Base-by-base conservation (phyloP, 2,797 vertebrate genomes). In the Emydoidea blandingii region DNA sequence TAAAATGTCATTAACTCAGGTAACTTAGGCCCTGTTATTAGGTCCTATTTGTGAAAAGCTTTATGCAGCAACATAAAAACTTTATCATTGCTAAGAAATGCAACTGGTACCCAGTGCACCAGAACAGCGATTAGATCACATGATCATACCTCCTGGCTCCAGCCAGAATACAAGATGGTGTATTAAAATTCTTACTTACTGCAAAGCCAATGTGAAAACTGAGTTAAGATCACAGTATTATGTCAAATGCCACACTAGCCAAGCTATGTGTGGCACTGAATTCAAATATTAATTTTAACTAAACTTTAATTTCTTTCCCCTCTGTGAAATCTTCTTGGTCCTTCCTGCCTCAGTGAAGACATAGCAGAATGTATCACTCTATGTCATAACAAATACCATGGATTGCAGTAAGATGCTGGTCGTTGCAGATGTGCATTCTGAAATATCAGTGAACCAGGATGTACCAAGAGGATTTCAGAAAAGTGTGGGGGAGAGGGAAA, bases 141-240 rank as follows among this genome's bases (percentile, higher is more conserved):
- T 74, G 89, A 68, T 91, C 49, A 21, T 57, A 74, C 44, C 83
- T 81, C 76, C 78, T 72, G 5, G 2, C 4, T 85, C 53, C 83
- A 62, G 79, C 68, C 85, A 27, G 19, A 90, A 74, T 85, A 25
- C 37, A 91, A 88, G 88, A 25, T 44, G 89, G 23, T 81, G 18
- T 83, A 87, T 91, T 83, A 25, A 87, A 41, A 50, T 23, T 41
- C 44, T 92, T 93, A 81, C 74, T 91, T 90, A 88, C 56, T 91
- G 49, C 65, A 85, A 84, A 79, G 44, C 10, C 52, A 81, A 95
- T 68, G 65, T 68, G n/a, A 68, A 68, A 68, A 68, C n/a, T 68
- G 9, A 37, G n/a, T 88, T 89, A 91, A 25, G 12, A 81, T 83
- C 80, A 81, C 25, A 62, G 37, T 83, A 93, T 84, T 79, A n/a